Base-by-base conservation (phyloP, 2,888 invertebrate species). In the Strigamia crassipes region DNA sequence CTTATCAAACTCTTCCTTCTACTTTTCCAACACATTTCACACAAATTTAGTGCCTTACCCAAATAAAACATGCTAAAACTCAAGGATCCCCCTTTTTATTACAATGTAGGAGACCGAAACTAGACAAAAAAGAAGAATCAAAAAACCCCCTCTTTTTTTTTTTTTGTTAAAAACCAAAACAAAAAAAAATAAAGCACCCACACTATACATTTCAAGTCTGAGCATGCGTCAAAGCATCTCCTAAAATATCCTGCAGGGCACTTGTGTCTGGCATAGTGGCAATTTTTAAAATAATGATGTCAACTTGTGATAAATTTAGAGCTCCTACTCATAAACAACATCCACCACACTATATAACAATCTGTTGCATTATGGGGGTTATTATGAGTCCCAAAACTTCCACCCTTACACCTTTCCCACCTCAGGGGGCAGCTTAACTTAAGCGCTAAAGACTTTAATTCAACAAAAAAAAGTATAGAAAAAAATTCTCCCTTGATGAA, bases 251-350 rank as follows among this genome's bases (percentile, higher is more conserved):
- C 56, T 56, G 56, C 56, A 18, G 56, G 46, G 56, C 56, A 56
- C 56, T 56, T 56, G 56, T 56, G 56, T 56, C 56, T 56, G 56
- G 56, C 56, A 5, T 38, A 77, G 38, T 77, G 77, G 77, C 77
- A 77, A 77, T 77, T 77, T 77, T 77, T 77, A 77, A 31, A 77
- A 31, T 77, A 77, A 77, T 77, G 77, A 77, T 77, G 77, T 77
- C 77, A 77, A 77, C 77, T 31, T 34, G 34, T 77, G 77, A 77
- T 77, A 77, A 77, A 77, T 77, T 34, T 77, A 77, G 77, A 56
- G 56, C 56, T 56, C 18, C 56, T 2, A 18, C 56, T 56, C 56
- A 18, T 56, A 56, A 56, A 56, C 56, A 56, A 56, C 21, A n/a
- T 56, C 21, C 18, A 18, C n/a, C 56, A 18, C 46, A 18, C n/a